A percentile compares a stretch with the other conserved stretches of the same genome.
These are phyloP conservation scores for Molanna angustata DNA, from an alignment of 2,888 invertebrate genomes.

Conservation along the genomic window DNA sequence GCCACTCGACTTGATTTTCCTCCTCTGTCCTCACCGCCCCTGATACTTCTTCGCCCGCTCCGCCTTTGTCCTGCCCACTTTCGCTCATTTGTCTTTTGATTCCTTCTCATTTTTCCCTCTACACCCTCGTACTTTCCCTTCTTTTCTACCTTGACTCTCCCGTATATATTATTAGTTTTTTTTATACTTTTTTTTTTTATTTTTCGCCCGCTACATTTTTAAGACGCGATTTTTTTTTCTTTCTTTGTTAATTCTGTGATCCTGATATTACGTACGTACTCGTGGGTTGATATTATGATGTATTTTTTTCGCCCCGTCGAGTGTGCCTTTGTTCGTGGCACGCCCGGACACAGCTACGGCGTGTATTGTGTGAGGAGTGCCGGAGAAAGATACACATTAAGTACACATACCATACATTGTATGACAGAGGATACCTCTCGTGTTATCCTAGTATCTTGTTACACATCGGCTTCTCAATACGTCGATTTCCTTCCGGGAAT, in stretches of 20 bases:
- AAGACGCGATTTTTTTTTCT: slow-evolving; percentile 25
- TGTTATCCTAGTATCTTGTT: slow-evolving; percentile 14
- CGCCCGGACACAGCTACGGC: slow-evolving; percentile 19
- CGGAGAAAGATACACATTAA: slow-evolving; percentile 15
- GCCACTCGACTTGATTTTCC: slow-evolving; percentile 34
- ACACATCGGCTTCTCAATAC: too few relatives aligned
- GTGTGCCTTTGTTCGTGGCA: slow-evolving; percentile 27
- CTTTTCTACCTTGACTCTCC: background rate
- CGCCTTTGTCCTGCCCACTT: slow-evolving; percentile 33
- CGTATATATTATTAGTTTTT: slow-evolving; percentile 21
- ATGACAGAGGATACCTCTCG: slow-evolving; percentile 5
- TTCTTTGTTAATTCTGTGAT: slow-evolving; percentile 28
- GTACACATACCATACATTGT: too few relatives aligned
- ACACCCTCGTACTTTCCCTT: background rate
- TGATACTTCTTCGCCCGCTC: slow-evolving; percentile 18
- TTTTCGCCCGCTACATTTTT: slow-evolving; percentile 31
- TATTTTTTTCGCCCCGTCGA: slow-evolving; percentile 14
- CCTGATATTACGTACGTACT: slow-evolving; percentile 10
- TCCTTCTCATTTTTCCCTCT: background rate
- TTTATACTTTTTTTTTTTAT: slow-evolving; percentile 27
- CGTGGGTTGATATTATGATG: background rate
- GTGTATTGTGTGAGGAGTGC: background rate
- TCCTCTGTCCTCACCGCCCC: slow-evolving; percentile 24
- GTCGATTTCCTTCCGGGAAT: background rate
- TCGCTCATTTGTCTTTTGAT: slow-evolving; percentile 28